Evolutionary conservation across 2,797 vertebrate genomes (phyloP).

Genomic region (Okamejei kenojei): DNA sequence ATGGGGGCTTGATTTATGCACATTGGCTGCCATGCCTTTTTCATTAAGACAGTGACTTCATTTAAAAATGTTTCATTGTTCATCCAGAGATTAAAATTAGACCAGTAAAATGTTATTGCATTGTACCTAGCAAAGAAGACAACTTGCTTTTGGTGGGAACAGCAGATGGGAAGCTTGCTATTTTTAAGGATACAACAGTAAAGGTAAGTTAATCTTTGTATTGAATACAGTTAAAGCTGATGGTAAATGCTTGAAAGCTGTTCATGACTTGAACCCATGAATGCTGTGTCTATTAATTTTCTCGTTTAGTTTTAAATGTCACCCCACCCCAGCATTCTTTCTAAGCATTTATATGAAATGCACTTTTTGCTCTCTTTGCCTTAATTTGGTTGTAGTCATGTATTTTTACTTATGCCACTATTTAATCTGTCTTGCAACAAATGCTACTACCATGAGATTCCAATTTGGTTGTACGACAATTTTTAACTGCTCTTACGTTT

Average conservation of each 20-base stretch:
- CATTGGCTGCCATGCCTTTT: too few species aligned
- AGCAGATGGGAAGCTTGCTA: slow-evolving; percentile 73
- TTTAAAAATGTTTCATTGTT: too few species aligned
- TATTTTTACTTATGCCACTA: too few species aligned
- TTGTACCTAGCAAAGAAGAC: slow-evolving; percentile 64
- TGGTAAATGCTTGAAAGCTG: background rate
- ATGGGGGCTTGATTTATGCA: too few species aligned
- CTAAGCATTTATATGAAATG: background rate
- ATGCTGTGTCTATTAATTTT: background rate
- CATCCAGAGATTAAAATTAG: too few species aligned
- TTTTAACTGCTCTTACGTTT: too few species aligned
- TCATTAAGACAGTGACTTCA: too few species aligned
- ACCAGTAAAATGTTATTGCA: slow-evolving; percentile 38
- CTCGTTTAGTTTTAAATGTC: background rate
- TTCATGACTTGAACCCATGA: background rate
- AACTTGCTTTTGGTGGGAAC: slow-evolving; percentile 83
- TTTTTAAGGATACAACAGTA: slow-evolving; percentile 81
- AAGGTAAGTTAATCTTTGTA: slow-evolving; percentile 60
- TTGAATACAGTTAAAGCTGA: background rate
- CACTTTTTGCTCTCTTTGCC: too few species aligned
- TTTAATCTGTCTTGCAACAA: too few species aligned
- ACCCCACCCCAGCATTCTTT: background rate
- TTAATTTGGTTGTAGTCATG: too few species aligned
- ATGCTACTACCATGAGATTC: too few species aligned
- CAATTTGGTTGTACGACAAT: too few species aligned